A percentile compares a stretch with the other conserved stretches of the same genome.
Evolutionary conservation across 2,888 invertebrate genomes (phyloP).

Genomic region (Stenchaetothrips biformis): DNA sequence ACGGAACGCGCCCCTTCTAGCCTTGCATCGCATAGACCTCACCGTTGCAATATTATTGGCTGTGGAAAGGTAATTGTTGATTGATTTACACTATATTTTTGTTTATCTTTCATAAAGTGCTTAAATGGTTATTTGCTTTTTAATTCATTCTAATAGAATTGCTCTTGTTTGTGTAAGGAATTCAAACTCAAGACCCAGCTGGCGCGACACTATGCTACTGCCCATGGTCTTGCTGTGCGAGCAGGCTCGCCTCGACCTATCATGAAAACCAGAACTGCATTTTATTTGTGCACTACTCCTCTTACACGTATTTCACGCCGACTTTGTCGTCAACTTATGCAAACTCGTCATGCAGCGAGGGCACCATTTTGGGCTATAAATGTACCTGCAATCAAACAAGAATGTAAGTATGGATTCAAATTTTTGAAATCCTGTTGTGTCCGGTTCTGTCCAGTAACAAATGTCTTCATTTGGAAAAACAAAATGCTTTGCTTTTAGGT

Average conservation of each 20-base stretch:
- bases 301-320: constrained; percentile 84
- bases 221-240: constrained; percentile 72
- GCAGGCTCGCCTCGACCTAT: constrained; percentile 82
- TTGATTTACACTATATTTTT: not conserved
- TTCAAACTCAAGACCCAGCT: constrained; percentile 93
- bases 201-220: constrained; percentile 87
- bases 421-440: not conserved
- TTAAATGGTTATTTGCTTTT: not conserved
- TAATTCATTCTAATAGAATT: constrained; percentile 9
- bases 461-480: constrained; percentile 3
- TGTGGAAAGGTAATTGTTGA: constrained; percentile 66
- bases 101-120: not conserved
- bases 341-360: constrained; percentile 81
- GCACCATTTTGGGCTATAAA: constrained; percentile 73
- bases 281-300: constrained; percentile 88
- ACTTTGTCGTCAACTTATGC: constrained; percentile 74
- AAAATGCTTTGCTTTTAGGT: constrained; percentile 38
- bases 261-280: constrained; percentile 95
- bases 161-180: constrained; percentile 52
- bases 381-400: constrained; percentile 76
- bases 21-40: constrained; percentile 65
- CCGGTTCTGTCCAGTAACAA: not conserved
- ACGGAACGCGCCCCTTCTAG: constrained; percentile 49
- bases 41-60: constrained; percentile 83
- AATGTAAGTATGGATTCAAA: constrained; percentile 58